A percentile compares a stretch with the other conserved stretches of the same genome.
These are phyloP conservation scores for Arctopsyche grandis DNA, from an alignment of 1,140 invertebrate genomes.

Conservation along the genomic window DNA sequence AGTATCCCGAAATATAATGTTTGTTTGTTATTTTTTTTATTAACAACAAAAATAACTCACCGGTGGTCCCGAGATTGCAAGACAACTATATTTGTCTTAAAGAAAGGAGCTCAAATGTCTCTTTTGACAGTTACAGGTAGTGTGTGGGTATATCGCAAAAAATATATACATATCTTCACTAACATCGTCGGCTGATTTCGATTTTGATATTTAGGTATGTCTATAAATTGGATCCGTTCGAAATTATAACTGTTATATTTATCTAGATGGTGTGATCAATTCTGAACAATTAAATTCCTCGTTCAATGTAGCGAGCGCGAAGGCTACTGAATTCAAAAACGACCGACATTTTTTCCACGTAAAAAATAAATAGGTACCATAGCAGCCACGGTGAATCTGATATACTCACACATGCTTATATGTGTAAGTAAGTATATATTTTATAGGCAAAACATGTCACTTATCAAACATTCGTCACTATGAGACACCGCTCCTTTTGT, in stretches of 20 bases:
- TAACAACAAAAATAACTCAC: background rate
- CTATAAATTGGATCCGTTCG: too few species aligned
- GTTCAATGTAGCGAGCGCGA: conserved; percentile 4
- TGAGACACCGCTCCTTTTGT: conserved; percentile 33
- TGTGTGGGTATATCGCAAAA: conserved; percentile 3
- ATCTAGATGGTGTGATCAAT: background rate
- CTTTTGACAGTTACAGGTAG: conserved; percentile 25
- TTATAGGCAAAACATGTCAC: conserved; percentile 30
- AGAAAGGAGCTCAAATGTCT: background rate
- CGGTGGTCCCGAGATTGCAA: conserved; percentile 24
- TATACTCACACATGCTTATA: too few species aligned
- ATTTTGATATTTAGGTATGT: too few species aligned
- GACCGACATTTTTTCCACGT: background rate
- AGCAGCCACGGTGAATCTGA: too few species aligned
- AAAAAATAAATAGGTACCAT: too few species aligned
- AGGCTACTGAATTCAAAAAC: conserved; percentile 33
- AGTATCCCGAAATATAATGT: background rate
- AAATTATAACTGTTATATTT: background rate
- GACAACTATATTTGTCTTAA: conserved; percentile 10
- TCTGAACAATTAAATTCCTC: conserved; percentile 42
- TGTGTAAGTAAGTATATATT: background rate
- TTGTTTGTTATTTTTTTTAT: conserved; percentile 1
- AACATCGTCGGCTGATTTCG: background rate
- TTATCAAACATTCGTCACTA: conserved; percentile 42
- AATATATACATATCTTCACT: background rate